Conservation (phyloP, 2,888 invertebrate species). For the Allophyes oxyacanthae region DNA sequence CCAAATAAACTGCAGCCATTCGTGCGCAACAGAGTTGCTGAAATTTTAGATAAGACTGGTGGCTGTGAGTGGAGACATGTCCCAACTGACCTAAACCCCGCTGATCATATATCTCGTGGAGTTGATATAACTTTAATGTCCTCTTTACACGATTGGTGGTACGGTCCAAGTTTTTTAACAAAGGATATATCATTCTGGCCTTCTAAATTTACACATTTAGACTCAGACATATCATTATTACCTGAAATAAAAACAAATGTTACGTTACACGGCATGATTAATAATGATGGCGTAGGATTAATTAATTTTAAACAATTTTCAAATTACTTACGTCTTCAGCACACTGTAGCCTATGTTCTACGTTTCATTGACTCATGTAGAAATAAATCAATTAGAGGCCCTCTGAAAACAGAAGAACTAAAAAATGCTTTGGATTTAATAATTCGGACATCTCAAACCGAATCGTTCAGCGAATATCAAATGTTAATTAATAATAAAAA, state of each 20-base stretch:
- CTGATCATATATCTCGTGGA: constrained; percentile 1
- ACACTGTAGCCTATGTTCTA: neutral
- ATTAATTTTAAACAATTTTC: constrained; percentile 8
- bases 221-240: too few relatives aligned
- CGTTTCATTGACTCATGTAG: constrained; percentile 7
- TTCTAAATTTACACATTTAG: constrained; percentile 6
- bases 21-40: constrained; percentile 5
- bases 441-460: constrained; percentile 2
- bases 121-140: neutral
- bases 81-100: too few relatives aligned
- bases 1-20: constrained; percentile 10
- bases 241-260: constrained; percentile 8
- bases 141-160: constrained; percentile 5
- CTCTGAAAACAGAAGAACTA: constrained; percentile 5
- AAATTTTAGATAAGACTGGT: neutral
- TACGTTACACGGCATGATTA: neutral
- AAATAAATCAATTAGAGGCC: neutral
- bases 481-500: neutral
- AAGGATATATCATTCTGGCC: too few relatives aligned
- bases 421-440: constrained; percentile 5
- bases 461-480: neutral
- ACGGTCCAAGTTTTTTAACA: constrained; percentile 8
- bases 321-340: constrained; percentile 2
- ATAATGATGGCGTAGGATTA: neutral
- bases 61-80: constrained; percentile 1